A percentile compares a stretch with the other conserved stretches of the same genome.
Conservation (phyloP, 2,113 vertebrate species). For the Nyctereutes procyonoides region DNA sequence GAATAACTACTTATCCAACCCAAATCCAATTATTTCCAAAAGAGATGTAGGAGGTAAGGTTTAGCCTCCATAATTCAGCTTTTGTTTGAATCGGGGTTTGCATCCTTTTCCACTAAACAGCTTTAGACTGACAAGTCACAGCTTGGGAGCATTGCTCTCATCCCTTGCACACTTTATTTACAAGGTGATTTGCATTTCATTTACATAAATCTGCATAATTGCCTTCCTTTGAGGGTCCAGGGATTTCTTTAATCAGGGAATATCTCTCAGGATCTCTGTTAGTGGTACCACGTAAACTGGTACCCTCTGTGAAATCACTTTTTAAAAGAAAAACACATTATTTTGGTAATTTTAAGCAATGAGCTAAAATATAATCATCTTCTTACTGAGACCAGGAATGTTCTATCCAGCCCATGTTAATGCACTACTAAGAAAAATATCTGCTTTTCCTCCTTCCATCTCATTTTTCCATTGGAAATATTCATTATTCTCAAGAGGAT, state of each 20-base stretch:
- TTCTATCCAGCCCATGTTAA: accelerated
- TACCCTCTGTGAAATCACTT: slow-evolving; percentile 60
- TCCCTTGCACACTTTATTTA: slow-evolving; percentile 67
- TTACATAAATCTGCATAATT: slow-evolving; percentile 79
- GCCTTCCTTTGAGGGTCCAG: slow-evolving; percentile 63
- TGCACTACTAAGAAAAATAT: background rate
- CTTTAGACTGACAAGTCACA: slow-evolving; percentile 76
- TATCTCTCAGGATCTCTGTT: slow-evolving; percentile 62
- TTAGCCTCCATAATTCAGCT: background rate
- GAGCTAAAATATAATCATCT: background rate
- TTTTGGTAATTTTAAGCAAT: slow-evolving; percentile 59
- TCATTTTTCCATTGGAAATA: background rate
- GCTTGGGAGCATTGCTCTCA: slow-evolving; percentile 51
- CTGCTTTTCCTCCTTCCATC: background rate
- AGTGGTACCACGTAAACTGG: slow-evolving; percentile 26
- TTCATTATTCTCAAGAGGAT: too few species aligned
- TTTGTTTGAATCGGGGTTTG: slow-evolving; percentile 18
- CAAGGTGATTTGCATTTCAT: slow-evolving; percentile 53
- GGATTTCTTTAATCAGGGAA: slow-evolving; percentile 76
- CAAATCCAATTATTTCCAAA: slow-evolving; percentile 57
- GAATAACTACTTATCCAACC: background rate
- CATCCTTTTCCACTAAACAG: slow-evolving; percentile 58
- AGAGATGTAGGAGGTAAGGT: background rate
- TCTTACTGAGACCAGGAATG: background rate
- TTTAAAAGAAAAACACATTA: slow-evolving; percentile 59